Evolutionary conservation across 2,113 vertebrate genomes (phyloP).

Genomic region (Pachyramphus minor): DNA sequence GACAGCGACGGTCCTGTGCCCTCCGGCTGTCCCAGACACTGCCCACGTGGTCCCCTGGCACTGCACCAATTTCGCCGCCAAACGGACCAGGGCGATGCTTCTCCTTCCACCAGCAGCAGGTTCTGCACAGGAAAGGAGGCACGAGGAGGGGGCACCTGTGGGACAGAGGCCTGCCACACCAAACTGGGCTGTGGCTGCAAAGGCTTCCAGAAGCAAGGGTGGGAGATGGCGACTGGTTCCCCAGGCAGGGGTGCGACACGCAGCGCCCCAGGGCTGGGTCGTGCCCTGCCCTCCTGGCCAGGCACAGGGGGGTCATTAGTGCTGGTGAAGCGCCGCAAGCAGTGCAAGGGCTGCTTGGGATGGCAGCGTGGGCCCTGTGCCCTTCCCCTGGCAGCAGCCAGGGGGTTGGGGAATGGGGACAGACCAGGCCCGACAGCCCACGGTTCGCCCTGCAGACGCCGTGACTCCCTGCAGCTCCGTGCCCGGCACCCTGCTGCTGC

Average conservation of each 20-base stretch:
- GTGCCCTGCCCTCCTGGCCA: background rate
- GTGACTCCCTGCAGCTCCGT: background rate
- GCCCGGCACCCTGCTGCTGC: background rate
- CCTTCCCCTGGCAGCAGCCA: background rate
- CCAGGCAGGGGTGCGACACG: background rate
- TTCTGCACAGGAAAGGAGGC: background rate
- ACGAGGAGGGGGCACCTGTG: too few species aligned
- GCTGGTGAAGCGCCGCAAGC: background rate
- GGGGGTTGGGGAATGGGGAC: background rate
- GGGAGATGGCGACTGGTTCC: too few species aligned
- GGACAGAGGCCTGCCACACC: too few species aligned
- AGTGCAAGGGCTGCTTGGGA: background rate
- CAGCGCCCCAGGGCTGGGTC: background rate
- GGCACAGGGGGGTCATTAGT: background rate
- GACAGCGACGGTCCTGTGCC: accelerated
- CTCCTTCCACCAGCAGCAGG: background rate
- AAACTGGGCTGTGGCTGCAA: too few species aligned
- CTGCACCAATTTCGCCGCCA: too few species aligned
- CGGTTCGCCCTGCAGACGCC: background rate
- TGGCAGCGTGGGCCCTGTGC: background rate
- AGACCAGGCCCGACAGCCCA: background rate
- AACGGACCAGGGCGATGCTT: background rate
- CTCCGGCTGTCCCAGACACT: background rate
- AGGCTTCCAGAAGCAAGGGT: too few species aligned
- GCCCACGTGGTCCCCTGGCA: background rate